Percentiles rank a stretch among this genome's conserved stretches.
phyloP scores from a whole-genome alignment of 2,113 vertebrate genomes.

The Trichomycterus rosablanca region DNA sequence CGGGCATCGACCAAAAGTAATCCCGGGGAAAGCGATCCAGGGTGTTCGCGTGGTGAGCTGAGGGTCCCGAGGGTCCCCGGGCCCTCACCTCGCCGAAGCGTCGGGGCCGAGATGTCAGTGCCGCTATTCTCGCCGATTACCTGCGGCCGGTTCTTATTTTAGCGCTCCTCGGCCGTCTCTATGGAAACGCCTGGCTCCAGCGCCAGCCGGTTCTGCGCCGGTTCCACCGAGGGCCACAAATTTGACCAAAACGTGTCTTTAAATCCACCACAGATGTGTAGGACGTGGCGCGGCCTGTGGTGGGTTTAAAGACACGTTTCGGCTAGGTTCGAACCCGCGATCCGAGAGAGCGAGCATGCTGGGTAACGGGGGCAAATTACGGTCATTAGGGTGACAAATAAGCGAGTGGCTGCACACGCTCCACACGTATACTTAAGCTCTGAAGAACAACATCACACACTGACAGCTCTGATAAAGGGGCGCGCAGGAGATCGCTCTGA shows the following conservation, averaged over 20 bases:
- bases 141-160: not conserved
- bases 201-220: not conserved
- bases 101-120: not conserved
- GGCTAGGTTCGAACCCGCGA: no score
- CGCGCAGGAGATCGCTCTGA: constrained; percentile 1
- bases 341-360: constrained; percentile 9
- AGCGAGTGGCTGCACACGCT: constrained; percentile 25
- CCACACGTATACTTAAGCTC: constrained; percentile 35
- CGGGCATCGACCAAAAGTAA: no score
- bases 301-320: no score
- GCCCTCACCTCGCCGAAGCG: not conserved
- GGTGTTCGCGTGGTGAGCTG: not conserved
- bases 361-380: constrained; percentile 41
- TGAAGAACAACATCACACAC: constrained; percentile 40
- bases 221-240: no score
- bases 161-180: constrained; percentile 58
- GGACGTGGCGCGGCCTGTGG: no score
- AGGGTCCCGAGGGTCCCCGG: not conserved
- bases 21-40: no score
- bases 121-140: not conserved
- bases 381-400: constrained; percentile 43
- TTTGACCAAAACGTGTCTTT: constrained; percentile 52
- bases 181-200: constrained; percentile 61
- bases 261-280: no score
- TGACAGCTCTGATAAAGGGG: constrained; percentile 41